Base-by-base conservation (phyloP, 1,140 invertebrate genomes). In the Cardiocondyla obscurior region DNA sequence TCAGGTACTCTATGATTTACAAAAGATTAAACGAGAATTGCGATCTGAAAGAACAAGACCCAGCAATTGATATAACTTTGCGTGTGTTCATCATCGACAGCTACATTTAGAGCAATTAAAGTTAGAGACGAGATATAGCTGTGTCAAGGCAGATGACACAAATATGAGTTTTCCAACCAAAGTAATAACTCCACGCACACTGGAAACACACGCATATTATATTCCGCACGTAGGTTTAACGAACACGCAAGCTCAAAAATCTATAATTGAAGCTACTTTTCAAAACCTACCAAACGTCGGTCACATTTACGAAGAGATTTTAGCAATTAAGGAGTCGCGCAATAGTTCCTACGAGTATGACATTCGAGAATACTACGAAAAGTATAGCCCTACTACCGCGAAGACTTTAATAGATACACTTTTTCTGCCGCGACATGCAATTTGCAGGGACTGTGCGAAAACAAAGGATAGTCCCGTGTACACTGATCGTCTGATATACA, bases 1-100 rank as follows among this genome's bases (percentile, higher is more conserved):
- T 36, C 79, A 95, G 94, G 94, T 95, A 51, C 90, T 96, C 0
- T 90, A 95, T 70, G 96, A 96, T 65, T 88, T 96, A 39, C 90
- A 94, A 25, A 92, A 91, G 55, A 81, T 93, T 46, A 94, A 94
- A 89, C 86, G 89, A 42, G 92, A 94, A 84, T 90, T 94, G 64
- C 91, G 91, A 22, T 90, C 92, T 14, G 88, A 94, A 28, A 76
- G 91, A 16, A 55, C 39, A 8, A 58, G 82, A 30, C 90, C 91
- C 86, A 81, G 72, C 22, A 94, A 95, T 89, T 94, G 94, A 95
- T 94, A 92, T 81, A 90, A 93, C 86, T 91, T 87, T 88, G 93
- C 93, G 94, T 94, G 94, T 94, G 94, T 93, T 94, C 90, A 90
- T 87, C 91, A 92, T 70, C 87, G 82, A 79, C 77, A 89, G 51